These are phyloP conservation scores for Caracal caracal DNA, from an alignment of 2,113 vertebrate genomes.

Conservation along the genomic window DNA sequence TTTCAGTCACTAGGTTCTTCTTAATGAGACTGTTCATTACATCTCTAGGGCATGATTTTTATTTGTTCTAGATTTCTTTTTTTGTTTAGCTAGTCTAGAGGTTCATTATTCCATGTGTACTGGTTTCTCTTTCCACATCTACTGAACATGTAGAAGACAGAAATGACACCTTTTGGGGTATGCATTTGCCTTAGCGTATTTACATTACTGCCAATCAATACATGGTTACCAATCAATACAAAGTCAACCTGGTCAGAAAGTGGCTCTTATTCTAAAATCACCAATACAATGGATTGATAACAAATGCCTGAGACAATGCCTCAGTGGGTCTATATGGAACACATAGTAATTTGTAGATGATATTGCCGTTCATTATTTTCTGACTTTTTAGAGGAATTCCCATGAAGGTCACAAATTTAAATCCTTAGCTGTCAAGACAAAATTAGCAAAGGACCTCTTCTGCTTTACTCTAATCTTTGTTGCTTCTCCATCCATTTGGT, in stretches of 20 bases:
- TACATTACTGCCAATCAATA: background rate
- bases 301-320: background rate
- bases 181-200: background rate
- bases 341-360: background rate
- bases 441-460: background rate
- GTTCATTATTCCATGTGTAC: background rate
- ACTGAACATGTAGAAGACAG: background rate
- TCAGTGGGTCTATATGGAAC: background rate
- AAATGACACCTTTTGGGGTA: background rate
- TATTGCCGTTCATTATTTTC: background rate
- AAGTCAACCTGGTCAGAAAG: background rate
- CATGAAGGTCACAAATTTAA: background rate
- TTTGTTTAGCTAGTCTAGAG: background rate
- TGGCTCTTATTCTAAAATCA: background rate
- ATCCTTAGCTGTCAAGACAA: background rate
- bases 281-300: background rate
- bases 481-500: background rate
- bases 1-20: background rate
- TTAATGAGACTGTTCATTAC: background rate
- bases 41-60: background rate
- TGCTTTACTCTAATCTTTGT: background rate
- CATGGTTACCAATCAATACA: background rate
- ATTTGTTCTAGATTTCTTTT: background rate
- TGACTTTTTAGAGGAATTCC: background rate
- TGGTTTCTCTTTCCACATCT: background rate